phyloP scores from a whole-genome alignment of 2,797 vertebrate genomes.

The Anguilla anguilla region DNA sequence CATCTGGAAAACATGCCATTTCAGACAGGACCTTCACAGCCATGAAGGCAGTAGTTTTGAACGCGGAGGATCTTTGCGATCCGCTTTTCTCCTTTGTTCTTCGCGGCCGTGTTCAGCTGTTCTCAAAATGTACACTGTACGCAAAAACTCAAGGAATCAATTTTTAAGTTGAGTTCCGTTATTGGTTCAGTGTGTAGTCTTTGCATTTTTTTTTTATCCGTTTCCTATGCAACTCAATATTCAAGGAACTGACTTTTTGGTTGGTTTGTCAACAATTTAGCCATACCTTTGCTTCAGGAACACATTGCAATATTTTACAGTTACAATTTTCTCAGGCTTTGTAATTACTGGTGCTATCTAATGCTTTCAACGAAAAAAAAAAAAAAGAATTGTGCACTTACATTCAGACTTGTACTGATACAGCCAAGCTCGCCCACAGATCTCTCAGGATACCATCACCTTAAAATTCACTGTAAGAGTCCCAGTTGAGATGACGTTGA shows the following conservation, averaged over 20 bases:
- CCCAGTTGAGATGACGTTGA: conserved; percentile 20
- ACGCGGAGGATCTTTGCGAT: conserved; percentile 4
- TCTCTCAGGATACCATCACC: conserved; percentile 64
- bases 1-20: neutral
- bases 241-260: conserved; percentile 69
- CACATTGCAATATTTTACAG: conserved; percentile 82
- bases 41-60: neutral
- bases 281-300: conserved; percentile 81
- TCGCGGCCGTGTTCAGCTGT: neutral
- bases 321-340: conserved; percentile 80
- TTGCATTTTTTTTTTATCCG: conserved; percentile 60
- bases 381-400: conserved; percentile 56
- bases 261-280: conserved; percentile 63
- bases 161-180: conserved; percentile 17
- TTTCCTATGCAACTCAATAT: conserved; percentile 86
- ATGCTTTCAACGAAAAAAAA: conserved; percentile 66
- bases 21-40: neutral
- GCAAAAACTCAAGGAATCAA: conserved; percentile 23
- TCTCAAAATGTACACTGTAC: neutral
- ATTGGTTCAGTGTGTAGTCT: conserved; percentile 75
- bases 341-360: conserved; percentile 75
- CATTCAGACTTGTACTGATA: conserved; percentile 43
- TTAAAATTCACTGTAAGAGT: conserved; percentile 47
- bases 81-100: conserved; percentile 9
- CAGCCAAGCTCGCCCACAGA: conserved; percentile 43